Evolutionary conservation across 2,888 invertebrate species (phyloP).

Genomic region (Brenthis ino): DNA sequence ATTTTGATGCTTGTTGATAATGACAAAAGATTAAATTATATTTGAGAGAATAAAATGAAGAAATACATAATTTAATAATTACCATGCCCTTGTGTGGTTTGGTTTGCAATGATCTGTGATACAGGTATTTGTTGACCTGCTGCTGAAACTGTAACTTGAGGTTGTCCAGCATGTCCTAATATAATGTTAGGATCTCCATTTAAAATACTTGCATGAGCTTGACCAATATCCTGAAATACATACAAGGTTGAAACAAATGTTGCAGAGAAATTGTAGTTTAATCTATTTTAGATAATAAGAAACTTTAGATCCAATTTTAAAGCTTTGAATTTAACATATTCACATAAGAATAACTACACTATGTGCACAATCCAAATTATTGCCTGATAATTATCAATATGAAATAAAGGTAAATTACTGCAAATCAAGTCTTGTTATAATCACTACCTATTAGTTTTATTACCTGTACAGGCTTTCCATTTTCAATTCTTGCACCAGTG

Average conservation of each 20-base stretch:
- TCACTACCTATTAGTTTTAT: constrained; percentile 2
- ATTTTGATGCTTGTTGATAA: background rate
- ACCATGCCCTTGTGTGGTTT: constrained; percentile 75
- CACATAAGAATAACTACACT: too few relatives aligned
- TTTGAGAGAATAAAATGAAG: background rate
- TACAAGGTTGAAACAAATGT: constrained; percentile 31
- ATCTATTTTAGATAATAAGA: too few relatives aligned
- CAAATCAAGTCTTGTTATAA: background rate
- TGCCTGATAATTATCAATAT: background rate
- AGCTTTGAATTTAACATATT: too few relatives aligned
- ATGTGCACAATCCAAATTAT: too few relatives aligned
- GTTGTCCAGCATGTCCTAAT: constrained; percentile 79
- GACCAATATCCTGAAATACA: constrained; percentile 71
- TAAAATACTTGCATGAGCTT: constrained; percentile 72
- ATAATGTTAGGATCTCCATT: constrained; percentile 80
- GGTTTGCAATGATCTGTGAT: constrained; percentile 74
- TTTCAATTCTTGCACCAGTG: constrained; percentile 82
- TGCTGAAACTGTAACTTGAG: constrained; percentile 71
- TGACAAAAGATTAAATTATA: constrained; percentile 24
- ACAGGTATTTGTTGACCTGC: constrained; percentile 74
- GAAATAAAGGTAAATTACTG: background rate
- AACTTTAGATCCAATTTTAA: too few relatives aligned
- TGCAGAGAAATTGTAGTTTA: background rate
- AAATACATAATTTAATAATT: constrained; percentile 31
- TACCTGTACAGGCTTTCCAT: constrained; percentile 85